A percentile compares a stretch with the other conserved stretches of the same genome.
These are phyloP conservation scores for Linyphia triangularis DNA, from an alignment of 2,888 invertebrate genomes.

Conservation along the genomic window DNA sequence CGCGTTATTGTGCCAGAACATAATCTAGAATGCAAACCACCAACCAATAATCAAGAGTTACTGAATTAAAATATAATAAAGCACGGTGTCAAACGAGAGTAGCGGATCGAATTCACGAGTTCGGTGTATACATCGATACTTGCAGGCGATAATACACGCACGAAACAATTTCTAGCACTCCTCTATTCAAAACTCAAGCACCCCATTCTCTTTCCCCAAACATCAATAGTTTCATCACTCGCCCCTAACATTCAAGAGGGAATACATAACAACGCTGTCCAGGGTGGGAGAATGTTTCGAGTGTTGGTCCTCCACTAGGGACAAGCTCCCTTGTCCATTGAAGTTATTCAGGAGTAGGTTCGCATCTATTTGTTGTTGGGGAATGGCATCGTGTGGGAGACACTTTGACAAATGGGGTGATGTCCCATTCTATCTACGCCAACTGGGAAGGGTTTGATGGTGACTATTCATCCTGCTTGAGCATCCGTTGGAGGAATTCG, in stretches of 20 bases:
- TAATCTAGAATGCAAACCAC: no score
- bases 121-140: no score
- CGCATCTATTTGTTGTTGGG: not conserved
- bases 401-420: not conserved
- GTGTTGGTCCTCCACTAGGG: no score
- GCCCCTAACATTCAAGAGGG: not conserved
- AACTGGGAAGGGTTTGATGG: not conserved
- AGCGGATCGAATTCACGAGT: no score
- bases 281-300: not conserved
- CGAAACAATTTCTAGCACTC: no score
- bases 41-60: no score
- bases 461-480: not conserved
- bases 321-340: no score
- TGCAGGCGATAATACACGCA: no score
- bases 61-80: no score
- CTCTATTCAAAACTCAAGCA: no score
- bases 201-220: not conserved
- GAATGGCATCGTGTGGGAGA: not conserved
- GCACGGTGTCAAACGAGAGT: no score
- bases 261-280: not conserved
- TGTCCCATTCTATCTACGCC: not conserved
- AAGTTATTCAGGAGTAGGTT: not conserved
- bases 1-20: no score
- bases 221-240: not conserved
- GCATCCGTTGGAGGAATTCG: not conserved